Base-by-base conservation (phyloP, 2,888 invertebrate genomes). In the Pecten maximus region DNA sequence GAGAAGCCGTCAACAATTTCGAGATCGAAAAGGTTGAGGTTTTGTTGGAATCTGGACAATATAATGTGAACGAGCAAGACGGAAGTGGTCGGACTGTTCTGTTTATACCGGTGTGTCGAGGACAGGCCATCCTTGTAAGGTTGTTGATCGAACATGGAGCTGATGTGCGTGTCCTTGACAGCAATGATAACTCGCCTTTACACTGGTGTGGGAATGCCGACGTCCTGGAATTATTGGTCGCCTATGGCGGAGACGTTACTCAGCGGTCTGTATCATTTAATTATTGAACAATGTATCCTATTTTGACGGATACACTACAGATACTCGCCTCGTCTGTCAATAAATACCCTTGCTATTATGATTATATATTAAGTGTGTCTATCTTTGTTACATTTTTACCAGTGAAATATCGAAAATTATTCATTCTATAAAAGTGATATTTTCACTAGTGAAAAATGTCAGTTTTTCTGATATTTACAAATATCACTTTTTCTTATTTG, bases 191-290 rank as follows among this genome's bases (percentile, higher is more conserved):
- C 89, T 94, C 94, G 6, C 93, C 94, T 12, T 92, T 95, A 15
- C 95, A 95, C 88, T 94, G 93, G 92, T 94, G 94, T 91, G 95
- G 95, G 35, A 93, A 94, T 91, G 39, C 90, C 40, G 94, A 94
- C 15, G 92, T 93, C 4, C 88, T 94, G 8, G 92, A 94, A 39
- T 74, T 91, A 6, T 91, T 95, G 10, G 91, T 94, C 40, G 91
- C 90, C 6, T 87, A 91, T 91, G 95, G 95, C n/a, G 94, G 94
- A 40, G 89, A 93, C 48, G 88, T 94, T 0, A 87, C 54, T 40
- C 89, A 91, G 40, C 92, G 93, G 95, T 74, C 10, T 10, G 74
- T 74, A 74, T 94, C 87, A 23, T 40, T 90, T 2, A 2, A 74
- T 23, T 28, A 54, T 54, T 74, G 44, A 44, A 19, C 12, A 74